These are phyloP conservation scores for Hirtodrosophila confusa DNA, from an alignment of 2,888 invertebrate species.

Conservation along the genomic window DNA sequence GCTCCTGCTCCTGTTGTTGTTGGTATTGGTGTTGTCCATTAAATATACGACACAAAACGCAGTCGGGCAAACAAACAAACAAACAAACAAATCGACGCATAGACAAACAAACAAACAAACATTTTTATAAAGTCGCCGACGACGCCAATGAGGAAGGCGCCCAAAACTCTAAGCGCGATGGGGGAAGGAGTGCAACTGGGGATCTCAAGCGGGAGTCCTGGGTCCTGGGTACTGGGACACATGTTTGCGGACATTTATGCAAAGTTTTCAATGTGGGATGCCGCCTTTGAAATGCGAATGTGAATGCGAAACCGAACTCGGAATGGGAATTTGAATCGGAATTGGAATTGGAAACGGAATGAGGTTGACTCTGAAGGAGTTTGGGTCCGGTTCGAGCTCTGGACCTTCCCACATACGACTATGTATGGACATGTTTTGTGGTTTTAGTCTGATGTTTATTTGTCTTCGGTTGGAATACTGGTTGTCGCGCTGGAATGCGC, in stretches of 20 bases:
- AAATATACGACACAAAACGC: conserved; percentile 79
- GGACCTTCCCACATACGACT: conserved; percentile 6
- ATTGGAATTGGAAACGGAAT: conserved; percentile 16
- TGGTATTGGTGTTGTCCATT: conserved; percentile 64
- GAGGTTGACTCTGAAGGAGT: conserved; percentile 16
- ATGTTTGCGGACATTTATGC: conserved; percentile 80
- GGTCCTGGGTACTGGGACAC: conserved; percentile 48
- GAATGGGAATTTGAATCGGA: conserved; percentile 7
- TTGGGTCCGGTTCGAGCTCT: conserved; percentile 28
- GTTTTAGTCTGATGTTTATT: conserved; percentile 27
- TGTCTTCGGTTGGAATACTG: conserved; percentile 15
- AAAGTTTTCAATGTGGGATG: conserved; percentile 51
- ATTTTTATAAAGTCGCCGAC: conserved; percentile 78
- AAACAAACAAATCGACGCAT: conserved; percentile 54
- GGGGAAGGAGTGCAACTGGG: conserved; percentile 23
- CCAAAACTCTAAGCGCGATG: conserved; percentile 15
- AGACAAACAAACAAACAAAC: conserved; percentile 53
- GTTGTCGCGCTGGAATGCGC: not conserved
- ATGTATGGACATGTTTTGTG: conserved; percentile 22
- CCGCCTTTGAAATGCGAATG: conserved; percentile 44
- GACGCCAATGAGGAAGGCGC: conserved; percentile 62
- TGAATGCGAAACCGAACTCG: conserved; percentile 15
- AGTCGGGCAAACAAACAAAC: conserved; percentile 74
- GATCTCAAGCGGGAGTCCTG: not conserved
- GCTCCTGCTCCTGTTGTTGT: conserved; percentile 24